phyloP scores from a whole-genome alignment of 2,888 invertebrate species.

The Gortyna flavago region DNA sequence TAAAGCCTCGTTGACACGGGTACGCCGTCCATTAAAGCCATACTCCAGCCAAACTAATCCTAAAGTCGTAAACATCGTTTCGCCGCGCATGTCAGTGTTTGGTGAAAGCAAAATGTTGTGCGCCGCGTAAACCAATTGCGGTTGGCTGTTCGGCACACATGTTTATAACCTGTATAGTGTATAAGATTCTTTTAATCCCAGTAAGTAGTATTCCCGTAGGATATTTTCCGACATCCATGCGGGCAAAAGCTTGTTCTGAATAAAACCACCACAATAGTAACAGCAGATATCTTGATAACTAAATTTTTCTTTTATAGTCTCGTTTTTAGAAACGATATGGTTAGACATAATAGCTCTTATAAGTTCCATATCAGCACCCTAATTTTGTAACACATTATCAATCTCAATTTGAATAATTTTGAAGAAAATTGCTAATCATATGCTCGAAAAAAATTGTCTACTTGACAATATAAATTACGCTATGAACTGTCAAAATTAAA shows the following conservation, averaged over 20 bases:
- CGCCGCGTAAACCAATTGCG: neutral
- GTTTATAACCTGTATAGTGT: no score
- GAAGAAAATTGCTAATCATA: no score
- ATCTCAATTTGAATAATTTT: neutral
- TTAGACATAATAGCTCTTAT: neutral
- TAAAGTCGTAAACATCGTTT: conserved; percentile 1
- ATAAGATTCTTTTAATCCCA: no score
- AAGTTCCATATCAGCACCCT: no score
- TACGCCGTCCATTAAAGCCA: neutral
- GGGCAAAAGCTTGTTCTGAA: no score
- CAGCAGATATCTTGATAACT: no score
- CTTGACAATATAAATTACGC: neutral
- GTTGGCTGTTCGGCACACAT: neutral
- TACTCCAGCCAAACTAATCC: neutral
- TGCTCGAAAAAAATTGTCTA: no score
- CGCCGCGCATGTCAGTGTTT: neutral
- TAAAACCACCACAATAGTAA: no score
- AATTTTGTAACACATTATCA: neutral
- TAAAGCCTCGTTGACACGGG: neutral
- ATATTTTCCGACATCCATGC: no score
- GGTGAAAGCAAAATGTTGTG: neutral
- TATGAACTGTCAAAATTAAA: neutral
- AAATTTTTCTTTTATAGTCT: no score
- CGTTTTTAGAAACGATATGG: neutral
- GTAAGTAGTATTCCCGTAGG: no score